Evolutionary conservation across 2,888 invertebrate species (phyloP).

Genomic region (Acleris literana): DNA sequence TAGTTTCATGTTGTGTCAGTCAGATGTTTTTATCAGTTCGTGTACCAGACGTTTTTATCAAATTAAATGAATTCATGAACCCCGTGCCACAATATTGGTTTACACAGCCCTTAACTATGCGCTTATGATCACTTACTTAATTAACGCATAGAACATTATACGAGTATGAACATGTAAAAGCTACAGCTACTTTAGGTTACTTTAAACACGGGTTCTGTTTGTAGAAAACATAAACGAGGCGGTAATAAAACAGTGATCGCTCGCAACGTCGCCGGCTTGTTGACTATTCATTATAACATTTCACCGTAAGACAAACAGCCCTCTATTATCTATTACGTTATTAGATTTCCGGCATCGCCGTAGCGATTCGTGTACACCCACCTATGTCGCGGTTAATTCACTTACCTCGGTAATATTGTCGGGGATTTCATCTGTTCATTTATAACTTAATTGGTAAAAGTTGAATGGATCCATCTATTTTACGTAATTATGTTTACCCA

Average conservation of each 20-base stretch:
- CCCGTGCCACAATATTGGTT: no score
- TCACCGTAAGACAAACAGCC: conserved; percentile 72
- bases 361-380: conserved; percentile 57
- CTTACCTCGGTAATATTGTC: conserved; percentile 23
- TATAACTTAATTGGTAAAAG: conserved; percentile 5
- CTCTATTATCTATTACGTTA: conserved; percentile 65
- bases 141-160: no score
- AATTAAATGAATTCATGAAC: no score
- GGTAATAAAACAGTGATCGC: conserved; percentile 63
- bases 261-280: conserved; percentile 61
- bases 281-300: conserved; percentile 80
- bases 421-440: conserved; percentile 12
- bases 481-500: not conserved
- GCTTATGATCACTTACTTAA: no score
- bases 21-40: no score
- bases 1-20: no score
- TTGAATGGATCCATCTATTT: not conserved
- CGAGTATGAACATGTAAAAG: no score
- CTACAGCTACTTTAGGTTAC: no score
- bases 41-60: no score
- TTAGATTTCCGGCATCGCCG: conserved; percentile 68
- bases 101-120: no score
- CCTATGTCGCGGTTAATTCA: conserved; percentile 44
- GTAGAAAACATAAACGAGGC: conserved; percentile 26
- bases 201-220: not conserved